Percentiles rank a stretch among this genome's conserved stretches.
phyloP scores from a whole-genome alignment of 2,888 invertebrate genomes.

The Thyatira batis region DNA sequence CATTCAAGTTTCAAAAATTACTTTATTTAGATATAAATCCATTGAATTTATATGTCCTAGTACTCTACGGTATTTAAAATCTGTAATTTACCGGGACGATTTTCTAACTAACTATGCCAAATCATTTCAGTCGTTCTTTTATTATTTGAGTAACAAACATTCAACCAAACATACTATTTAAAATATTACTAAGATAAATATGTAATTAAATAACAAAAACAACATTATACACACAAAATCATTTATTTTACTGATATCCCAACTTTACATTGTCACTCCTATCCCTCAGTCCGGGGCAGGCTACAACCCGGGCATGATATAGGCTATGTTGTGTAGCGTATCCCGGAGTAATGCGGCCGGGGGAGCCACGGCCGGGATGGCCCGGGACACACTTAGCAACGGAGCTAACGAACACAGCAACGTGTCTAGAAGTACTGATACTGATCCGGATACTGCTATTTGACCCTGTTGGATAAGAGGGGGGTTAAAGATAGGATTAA shows the following conservation, averaged over 20 bases:
- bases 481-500: too few relatives aligned
- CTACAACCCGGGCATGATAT: constrained; percentile 88
- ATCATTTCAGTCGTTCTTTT: too few relatives aligned
- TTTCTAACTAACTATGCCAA: too few relatives aligned
- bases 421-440: constrained; percentile 96
- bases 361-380: constrained; percentile 89
- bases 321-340: constrained; percentile 96
- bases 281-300: neutral
- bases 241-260: neutral
- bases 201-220: neutral
- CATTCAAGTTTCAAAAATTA: too few relatives aligned
- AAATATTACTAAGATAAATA: neutral
- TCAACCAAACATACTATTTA: too few relatives aligned
- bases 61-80: too few relatives aligned
- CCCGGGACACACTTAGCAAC: constrained; percentile 91
- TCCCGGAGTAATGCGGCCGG: constrained; percentile 77
- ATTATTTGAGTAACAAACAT: too few relatives aligned
- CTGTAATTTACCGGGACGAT: too few relatives aligned
- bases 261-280: neutral
- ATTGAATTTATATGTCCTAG: too few relatives aligned
- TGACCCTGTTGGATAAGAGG: too few relatives aligned
- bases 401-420: constrained; percentile 95
- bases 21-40: too few relatives aligned
- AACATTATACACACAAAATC: neutral
- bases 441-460: constrained; percentile 96